phyloP scores from a whole-genome alignment of 1,140 invertebrate species.

The Hylaeus volcanicus region DNA sequence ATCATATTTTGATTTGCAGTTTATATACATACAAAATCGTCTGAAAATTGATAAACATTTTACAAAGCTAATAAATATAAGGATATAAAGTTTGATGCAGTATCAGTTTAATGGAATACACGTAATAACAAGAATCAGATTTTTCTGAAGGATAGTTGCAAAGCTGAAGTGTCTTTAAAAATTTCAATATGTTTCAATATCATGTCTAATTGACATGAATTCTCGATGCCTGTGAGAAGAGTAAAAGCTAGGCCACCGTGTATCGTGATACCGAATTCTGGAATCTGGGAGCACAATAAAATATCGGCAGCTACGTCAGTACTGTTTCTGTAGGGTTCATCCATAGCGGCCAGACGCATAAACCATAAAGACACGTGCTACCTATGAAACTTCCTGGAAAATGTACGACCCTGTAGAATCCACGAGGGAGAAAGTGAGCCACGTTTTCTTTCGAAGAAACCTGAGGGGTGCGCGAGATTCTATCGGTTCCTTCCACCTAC shows the following conservation, averaged over 20 bases:
- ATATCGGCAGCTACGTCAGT: conserved; percentile 55
- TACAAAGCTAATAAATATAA: too few species aligned
- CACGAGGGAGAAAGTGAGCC: conserved; percentile 33
- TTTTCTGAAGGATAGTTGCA: too few species aligned
- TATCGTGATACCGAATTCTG: conserved; percentile 37
- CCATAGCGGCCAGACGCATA: conserved; percentile 60
- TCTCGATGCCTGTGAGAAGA: too few species aligned
- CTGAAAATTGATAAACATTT: too few species aligned
- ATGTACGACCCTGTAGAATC: conserved; percentile 38
- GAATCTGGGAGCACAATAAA: conserved; percentile 46
- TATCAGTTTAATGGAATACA: too few species aligned
- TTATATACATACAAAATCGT: too few species aligned
- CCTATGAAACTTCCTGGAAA: conserved; percentile 57
- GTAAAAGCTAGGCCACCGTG: conserved; percentile 3
- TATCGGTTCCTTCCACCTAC: conserved; percentile 11
- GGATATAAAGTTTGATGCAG: too few species aligned
- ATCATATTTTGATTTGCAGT: too few species aligned
- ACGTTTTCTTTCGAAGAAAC: conserved; percentile 42
- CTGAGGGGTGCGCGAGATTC: conserved; percentile 32
- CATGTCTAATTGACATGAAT: too few species aligned
- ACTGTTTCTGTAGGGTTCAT: conserved; percentile 56
- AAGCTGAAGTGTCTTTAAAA: too few species aligned
- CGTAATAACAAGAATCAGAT: too few species aligned
- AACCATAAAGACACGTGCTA: conserved; percentile 66
- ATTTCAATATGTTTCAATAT: too few species aligned